Evolutionary conservation across 2,113 vertebrate species (phyloP), one percentile per base, ranked within the genome.

Genomic region (Macrotis lagotis): DNA sequence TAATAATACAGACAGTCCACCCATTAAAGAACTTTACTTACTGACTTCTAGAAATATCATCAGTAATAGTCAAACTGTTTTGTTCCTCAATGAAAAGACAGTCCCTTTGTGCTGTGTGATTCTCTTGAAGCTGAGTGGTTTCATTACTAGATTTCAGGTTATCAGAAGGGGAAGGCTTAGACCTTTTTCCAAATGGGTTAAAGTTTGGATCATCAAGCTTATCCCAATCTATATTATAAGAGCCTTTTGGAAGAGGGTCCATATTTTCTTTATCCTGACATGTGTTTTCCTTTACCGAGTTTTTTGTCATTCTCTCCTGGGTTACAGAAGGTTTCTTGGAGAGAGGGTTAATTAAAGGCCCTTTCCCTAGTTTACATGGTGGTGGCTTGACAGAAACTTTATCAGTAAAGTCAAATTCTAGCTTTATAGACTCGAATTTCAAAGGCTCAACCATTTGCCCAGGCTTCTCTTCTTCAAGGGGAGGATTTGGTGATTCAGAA

Each of bases 371-470:
- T 88, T 96, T 99, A 97, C 98, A 99, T 1, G 98, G 98, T 50
- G 98, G 98, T 3, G 97, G 98, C 26, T 98, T 99, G 95, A 97
- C 96, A 89, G 98, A 91, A n/a, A 98, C 91, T 1, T 90, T 95
- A 0, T 99, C 98, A 3, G 98, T 98, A 49, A 99, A 99, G 95
- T 99, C 98, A 96, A 99, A 99, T 96, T 99, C 99, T 1, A 99
- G 97, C 95, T 98, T 98, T 59, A 99, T 11, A 0, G 98, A 97
- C 88, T 95, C 97, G 2, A 94, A 59, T 50, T 97, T 98, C 44
- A 52, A 50, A 24, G 96, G 8, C 19, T 2, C 0, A 6, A 94
- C 95, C 0, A 59, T 91, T 24, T 97, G 97, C 51, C 51, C 89
- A 47, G 14, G 2, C 10, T 92, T 59, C 1, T 93, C 96, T n/a